A percentile compares a stretch with the other conserved stretches of the same genome.
Evolutionary conservation across 2,113 vertebrate genomes (phyloP).

Genomic region (Microcebus tavaratra): DNA sequence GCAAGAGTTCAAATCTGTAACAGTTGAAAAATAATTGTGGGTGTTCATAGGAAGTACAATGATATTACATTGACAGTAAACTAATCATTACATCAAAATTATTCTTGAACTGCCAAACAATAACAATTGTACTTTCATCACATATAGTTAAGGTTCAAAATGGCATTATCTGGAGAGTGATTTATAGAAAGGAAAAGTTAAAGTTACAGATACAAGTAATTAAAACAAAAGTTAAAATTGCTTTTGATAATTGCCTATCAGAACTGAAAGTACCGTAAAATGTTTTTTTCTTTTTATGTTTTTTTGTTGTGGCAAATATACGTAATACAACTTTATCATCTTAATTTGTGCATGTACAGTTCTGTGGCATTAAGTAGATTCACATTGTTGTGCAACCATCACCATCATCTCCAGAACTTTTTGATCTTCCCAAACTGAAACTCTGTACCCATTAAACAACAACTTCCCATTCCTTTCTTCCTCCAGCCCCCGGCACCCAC

Average conservation of each 20-base stretch:
- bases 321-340: neutral
- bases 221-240: slow-evolving; percentile 19
- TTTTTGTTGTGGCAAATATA: neutral
- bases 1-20: slow-evolving; percentile 8
- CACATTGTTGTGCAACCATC: neutral
- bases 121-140: neutral
- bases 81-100: slow-evolving; percentile 27
- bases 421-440: neutral
- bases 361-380: neutral
- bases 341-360: neutral
- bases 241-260: neutral
- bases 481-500: neutral
- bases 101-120: slow-evolving; percentile 7
- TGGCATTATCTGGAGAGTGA: slow-evolving; percentile 7
- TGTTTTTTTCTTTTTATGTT: neutral
- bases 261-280: neutral
- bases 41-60: neutral
- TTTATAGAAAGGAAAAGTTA: neutral
- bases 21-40: neutral
- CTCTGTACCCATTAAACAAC: neutral
- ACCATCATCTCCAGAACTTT: neutral
- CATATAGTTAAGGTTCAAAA: neutral
- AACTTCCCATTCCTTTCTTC: neutral
- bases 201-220: neutral
- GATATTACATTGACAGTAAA: neutral